These are phyloP conservation scores for Stomatorhinus walkeri DNA, from an alignment of 2,797 vertebrate species.

Conservation along the genomic window DNA sequence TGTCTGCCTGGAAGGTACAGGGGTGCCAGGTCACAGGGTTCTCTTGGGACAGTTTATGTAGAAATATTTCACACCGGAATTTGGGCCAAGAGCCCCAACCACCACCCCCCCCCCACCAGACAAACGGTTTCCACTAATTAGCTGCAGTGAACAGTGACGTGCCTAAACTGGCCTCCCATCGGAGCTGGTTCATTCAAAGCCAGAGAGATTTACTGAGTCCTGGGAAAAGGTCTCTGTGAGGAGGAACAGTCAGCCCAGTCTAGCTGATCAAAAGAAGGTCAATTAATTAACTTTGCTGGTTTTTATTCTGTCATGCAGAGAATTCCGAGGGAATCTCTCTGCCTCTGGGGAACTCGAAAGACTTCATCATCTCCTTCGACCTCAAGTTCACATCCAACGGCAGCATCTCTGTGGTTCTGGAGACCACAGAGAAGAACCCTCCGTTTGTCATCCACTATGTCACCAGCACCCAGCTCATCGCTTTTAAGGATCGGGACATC, in stretches of 20 bases:
- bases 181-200: conserved; percentile 27
- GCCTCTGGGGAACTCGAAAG: conserved; percentile 77
- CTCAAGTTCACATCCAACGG: conserved; percentile 82
- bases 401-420: conserved; percentile 81
- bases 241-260: neutral
- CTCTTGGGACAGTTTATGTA: neutral
- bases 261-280: neutral
- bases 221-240: neutral
- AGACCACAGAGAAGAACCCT: conserved; percentile 85
- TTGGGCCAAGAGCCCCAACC: neutral
- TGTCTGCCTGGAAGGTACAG: neutral
- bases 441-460: conserved; percentile 84
- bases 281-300: conserved; percentile 1
- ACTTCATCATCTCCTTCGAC: conserved; percentile 92
- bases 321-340: conserved; percentile 80
- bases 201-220: conserved; percentile 24
- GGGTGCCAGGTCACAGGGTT: neutral
- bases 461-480: conserved; percentile 77
- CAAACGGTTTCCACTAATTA: conserved; percentile 45
- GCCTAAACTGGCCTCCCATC: conserved; percentile 40
- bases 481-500: conserved; percentile 77
- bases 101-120: neutral
- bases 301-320: conserved; percentile 57
- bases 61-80: neutral
- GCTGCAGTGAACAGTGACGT: conserved; percentile 46